Evolutionary conservation across 2,113 vertebrate genomes (phyloP).

Genomic region (Tachuris rubrigastra): DNA sequence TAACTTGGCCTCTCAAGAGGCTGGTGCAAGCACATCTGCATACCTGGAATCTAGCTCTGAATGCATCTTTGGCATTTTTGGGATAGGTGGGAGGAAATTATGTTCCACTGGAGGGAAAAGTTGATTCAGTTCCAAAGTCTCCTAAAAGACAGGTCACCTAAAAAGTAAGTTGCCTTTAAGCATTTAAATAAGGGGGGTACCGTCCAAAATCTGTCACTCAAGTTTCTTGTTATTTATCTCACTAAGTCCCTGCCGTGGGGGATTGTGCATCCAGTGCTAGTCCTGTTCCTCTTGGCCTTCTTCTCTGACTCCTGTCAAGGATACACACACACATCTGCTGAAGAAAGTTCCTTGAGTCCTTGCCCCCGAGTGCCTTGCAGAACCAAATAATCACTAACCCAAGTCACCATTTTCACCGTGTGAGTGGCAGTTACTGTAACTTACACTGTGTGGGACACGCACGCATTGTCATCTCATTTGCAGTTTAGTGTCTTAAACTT

Average conservation of each 20-base stretch:
- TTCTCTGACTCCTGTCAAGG: background rate
- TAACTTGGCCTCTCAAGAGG: background rate
- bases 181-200: background rate
- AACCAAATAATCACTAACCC: background rate
- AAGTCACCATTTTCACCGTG: background rate
- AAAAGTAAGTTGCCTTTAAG: background rate
- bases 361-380: background rate
- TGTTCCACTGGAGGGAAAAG: background rate
- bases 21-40: background rate
- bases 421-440: background rate
- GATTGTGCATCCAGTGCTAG: background rate
- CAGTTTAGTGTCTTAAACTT: background rate
- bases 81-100: background rate
- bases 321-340: background rate
- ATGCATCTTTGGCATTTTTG: constrained; percentile 16
- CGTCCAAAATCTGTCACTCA: background rate
- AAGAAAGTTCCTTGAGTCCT: background rate
- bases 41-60: background rate
- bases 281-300: background rate
- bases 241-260: background rate
- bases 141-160: background rate
- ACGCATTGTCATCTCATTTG: background rate
- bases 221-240: background rate
- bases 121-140: background rate
- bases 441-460: background rate